These are phyloP conservation scores for Oxyscelio sp. DNA, from an alignment of 2,888 invertebrate species.

Conservation along the genomic window DNA sequence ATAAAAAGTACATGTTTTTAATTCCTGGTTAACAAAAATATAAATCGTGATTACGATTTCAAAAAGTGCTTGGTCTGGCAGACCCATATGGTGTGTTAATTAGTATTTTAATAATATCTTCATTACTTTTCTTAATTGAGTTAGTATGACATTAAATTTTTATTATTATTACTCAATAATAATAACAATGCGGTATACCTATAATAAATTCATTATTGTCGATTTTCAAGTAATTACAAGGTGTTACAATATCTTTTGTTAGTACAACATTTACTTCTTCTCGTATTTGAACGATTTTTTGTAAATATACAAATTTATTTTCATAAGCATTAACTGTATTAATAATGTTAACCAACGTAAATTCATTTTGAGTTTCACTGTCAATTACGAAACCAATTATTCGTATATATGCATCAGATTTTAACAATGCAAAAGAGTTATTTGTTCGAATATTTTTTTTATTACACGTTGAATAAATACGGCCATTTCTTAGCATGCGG, in stretches of 20 bases:
- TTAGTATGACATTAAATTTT: too few relatives aligned
- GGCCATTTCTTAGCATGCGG: slow-evolving; percentile 23
- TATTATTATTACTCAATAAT: too few relatives aligned
- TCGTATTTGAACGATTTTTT: slow-evolving; percentile 14
- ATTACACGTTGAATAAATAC: slow-evolving; percentile 8
- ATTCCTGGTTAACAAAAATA: too few relatives aligned
- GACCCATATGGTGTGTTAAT: too few relatives aligned
- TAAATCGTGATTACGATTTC: too few relatives aligned
- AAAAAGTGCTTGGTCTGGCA: too few relatives aligned
- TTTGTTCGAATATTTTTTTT: slow-evolving; percentile 30
- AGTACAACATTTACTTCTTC: slow-evolving; percentile 5
- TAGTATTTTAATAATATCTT: too few relatives aligned
- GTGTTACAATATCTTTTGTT: slow-evolving; percentile 23
- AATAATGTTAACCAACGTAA: slow-evolving; percentile 17
- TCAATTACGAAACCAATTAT: slow-evolving; percentile 40
- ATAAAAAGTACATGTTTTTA: too few relatives aligned
- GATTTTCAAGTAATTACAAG: slow-evolving; percentile 12
- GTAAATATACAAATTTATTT: background rate
- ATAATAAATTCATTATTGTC: slow-evolving; percentile 13
- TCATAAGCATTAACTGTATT: slow-evolving; percentile 10
- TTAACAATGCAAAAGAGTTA: slow-evolving; percentile 31
- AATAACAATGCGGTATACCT: slow-evolving; percentile 14
- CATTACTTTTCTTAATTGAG: too few relatives aligned
- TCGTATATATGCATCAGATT: slow-evolving; percentile 1
- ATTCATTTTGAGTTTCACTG: background rate